Conservation (phyloP, 2,797 vertebrate species). For the Psittacula derbiana region DNA sequence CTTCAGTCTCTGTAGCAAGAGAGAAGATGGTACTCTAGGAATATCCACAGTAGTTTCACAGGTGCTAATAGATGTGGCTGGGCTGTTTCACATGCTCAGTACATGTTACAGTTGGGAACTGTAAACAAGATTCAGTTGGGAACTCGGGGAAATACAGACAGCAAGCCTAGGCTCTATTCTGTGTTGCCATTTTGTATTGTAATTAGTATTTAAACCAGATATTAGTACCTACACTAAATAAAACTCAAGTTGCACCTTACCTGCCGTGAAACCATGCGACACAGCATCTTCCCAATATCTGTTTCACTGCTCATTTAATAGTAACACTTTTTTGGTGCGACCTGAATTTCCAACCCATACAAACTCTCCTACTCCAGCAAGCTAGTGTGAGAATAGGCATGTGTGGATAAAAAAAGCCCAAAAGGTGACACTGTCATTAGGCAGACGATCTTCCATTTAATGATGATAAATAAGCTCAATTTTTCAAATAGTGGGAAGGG, state of each 20-base stretch:
- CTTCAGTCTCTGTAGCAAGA: neutral
- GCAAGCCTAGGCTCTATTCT: neutral
- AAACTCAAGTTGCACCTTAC: neutral
- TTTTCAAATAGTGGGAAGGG: neutral
- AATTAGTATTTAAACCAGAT: neutral
- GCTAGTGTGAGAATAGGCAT: neutral
- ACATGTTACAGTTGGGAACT: neutral
- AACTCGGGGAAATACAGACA: neutral
- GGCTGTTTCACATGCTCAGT: neutral
- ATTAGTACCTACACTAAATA: neutral
- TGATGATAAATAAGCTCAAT: neutral
- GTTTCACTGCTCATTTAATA: neutral
- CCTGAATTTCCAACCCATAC: neutral
- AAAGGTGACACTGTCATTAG: neutral
- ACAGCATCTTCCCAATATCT: neutral
- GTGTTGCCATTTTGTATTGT: neutral
- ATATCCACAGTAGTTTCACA: neutral
- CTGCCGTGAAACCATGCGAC: neutral
- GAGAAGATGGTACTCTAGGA: neutral
- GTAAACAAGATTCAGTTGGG: neutral
- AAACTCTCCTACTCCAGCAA: neutral
- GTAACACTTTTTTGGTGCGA: neutral
- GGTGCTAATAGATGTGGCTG: neutral
- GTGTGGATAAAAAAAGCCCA: neutral
- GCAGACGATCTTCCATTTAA: neutral